A percentile compares a stretch with the other conserved stretches of the same genome.
These are phyloP conservation scores for Anomalospiza imberbis DNA, from an alignment of 2,797 vertebrate genomes.

Conservation along the genomic window DNA sequence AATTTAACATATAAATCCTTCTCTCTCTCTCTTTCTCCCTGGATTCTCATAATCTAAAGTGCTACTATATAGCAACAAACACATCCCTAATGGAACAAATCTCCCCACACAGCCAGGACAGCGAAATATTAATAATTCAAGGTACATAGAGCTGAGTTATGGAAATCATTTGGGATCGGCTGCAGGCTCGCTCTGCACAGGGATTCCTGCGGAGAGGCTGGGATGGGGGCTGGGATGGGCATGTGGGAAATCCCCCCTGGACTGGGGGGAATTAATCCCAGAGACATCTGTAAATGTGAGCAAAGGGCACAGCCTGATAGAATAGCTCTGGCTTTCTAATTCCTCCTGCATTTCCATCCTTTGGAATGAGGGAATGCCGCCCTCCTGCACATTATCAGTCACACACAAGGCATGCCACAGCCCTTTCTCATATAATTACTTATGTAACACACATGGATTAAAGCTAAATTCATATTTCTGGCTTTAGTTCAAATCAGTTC, in stretches of 20 bases:
- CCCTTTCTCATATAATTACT: background rate
- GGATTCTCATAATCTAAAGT: background rate
- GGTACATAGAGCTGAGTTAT: conserved; percentile 34
- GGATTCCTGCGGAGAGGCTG: background rate
- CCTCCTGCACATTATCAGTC: background rate
- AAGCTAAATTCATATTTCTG: conserved; percentile 6
- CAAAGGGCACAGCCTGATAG: background rate
- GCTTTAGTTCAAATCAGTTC: conserved; percentile 11
- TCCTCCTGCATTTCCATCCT: background rate
- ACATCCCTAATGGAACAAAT: conserved; percentile 50
- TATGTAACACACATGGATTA: background rate
- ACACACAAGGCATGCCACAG: background rate
- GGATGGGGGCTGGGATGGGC: background rate
- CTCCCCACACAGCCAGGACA: conserved; percentile 63
- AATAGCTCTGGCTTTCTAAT: background rate
- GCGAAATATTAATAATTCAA: conserved; percentile 71
- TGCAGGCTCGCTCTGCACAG: background rate
- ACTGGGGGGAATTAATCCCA: background rate
- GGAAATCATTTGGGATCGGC: conserved; percentile 56
- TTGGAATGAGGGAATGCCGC: background rate
- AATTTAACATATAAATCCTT: background rate
- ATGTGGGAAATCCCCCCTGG: background rate
- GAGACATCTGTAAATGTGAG: background rate
- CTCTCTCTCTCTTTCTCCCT: background rate
- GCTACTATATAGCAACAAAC: background rate